Base-by-base conservation (phyloP, 2,888 invertebrate genomes). In the Parthenolecanium corni region DNA sequence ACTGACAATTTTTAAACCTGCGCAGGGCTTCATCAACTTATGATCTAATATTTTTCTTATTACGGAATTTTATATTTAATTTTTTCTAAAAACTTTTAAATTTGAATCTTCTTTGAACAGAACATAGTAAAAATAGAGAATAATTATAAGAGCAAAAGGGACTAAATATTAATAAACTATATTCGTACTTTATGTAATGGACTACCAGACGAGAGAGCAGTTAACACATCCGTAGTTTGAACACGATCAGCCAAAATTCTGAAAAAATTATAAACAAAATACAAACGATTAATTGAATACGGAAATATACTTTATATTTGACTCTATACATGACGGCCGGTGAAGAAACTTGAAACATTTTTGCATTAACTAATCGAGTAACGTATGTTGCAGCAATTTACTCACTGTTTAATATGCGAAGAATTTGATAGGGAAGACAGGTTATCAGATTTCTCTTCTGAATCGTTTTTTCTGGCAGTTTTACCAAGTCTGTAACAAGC, bases 191-290 rank as follows among this genome's bases (percentile, higher is more conserved):
- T 63, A 21, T 63, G 63, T 20, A 63, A 42, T n/a, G 63, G 63
- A 52, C 63, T 63, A 9, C 53, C 53, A 14, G 53, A 21, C 20
- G 53, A 53, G 36, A 63, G 46, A 3, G 63, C 63, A 53, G 53
- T 63, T 23, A 63, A 23, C n/a, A 63, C 63, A 63, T 63, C 63
- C 12, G 63, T 63, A 46, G 63, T 54, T 20, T 63, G 52, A 38
- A 11, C 54, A 3, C 63, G n/a, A 24, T 61, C 61, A 23, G 47
- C 36, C 38, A 36, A 36, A 23, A 49, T 49, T 40, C 61, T 61
- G 20, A 14, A 47, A 23, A 44, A 12, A n/a, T 16, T 44, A 56
- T 12, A 40, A 12, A 53, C 21, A 31, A 38, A 21, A 40, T 14
- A 52, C 20, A n/a, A 44, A 44, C 18, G 44, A 44, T 11, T 44